Evolutionary conservation across 2,113 vertebrate genomes (phyloP).

Genomic region (Calypte anna): DNA sequence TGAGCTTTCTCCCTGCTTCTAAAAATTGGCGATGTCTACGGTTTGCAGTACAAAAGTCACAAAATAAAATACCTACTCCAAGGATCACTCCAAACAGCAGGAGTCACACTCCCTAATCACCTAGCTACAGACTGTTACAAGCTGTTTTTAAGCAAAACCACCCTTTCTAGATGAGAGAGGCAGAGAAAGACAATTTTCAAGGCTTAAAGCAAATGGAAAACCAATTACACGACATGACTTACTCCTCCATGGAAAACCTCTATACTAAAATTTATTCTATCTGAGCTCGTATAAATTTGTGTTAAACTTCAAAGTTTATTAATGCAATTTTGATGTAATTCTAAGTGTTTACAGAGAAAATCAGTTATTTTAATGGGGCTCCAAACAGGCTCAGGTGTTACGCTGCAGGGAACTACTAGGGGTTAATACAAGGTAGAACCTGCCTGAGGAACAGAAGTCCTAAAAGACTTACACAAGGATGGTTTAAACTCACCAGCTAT

Average conservation of each 20-base stretch:
- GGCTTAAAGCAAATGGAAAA: constrained; percentile 34
- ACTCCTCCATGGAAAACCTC: constrained; percentile 4
- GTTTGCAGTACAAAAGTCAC: constrained; percentile 20
- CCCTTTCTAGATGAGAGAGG: background rate
- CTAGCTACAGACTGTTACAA: constrained; percentile 1
- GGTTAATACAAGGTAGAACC: background rate
- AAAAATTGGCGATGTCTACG: background rate
- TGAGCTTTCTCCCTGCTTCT: background rate
- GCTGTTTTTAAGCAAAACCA: constrained; percentile 42
- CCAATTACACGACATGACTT: background rate
- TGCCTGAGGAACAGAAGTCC: background rate
- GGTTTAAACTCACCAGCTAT: background rate
- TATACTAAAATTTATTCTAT: background rate
- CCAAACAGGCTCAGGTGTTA: background rate
- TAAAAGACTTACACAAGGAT: background rate
- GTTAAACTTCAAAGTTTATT: background rate
- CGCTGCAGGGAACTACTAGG: background rate
- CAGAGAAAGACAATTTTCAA: background rate
- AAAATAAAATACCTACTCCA: constrained; percentile 29
- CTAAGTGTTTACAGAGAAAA: background rate
- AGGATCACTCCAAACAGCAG: constrained; percentile 29
- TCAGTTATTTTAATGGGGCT: background rate
- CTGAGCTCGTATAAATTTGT: background rate
- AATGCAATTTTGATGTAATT: background rate
- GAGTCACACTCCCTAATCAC: constrained; percentile 30